Percentiles rank a stretch among this genome's conserved stretches.
These are phyloP conservation scores for Phrixothrix hirtus DNA, from an alignment of 2,888 invertebrate species.

Conservation along the genomic window DNA sequence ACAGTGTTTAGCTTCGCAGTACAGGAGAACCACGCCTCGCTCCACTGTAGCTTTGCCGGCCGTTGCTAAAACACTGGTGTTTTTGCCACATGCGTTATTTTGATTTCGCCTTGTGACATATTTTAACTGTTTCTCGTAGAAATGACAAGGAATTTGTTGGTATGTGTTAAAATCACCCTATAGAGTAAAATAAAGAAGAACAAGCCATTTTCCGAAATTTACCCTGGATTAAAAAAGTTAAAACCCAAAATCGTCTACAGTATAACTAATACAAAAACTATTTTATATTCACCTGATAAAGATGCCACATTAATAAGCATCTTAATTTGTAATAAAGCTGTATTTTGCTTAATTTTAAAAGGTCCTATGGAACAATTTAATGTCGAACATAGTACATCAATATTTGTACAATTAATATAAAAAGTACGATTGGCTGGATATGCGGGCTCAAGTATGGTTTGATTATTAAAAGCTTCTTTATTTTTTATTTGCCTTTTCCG, in stretches of 20 bases:
- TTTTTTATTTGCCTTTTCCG: not conserved
- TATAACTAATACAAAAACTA: conserved; percentile 5
- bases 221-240: too few species aligned
- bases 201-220: too few species aligned
- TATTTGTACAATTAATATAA: conserved; percentile 51
- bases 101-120: too few species aligned
- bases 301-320: conserved; percentile 47
- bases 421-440: conserved; percentile 41
- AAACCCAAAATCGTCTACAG: not conserved
- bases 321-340: conserved; percentile 48
- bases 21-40: too few species aligned
- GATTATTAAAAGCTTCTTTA: too few species aligned
- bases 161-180: too few species aligned
- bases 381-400: conserved; percentile 44
- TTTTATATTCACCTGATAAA: conserved; percentile 49
- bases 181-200: too few species aligned
- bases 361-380: conserved; percentile 51
- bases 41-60: too few species aligned
- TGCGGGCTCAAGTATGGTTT: not conserved
- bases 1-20: too few species aligned
- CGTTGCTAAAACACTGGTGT: too few species aligned
- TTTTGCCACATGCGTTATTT: too few species aligned
- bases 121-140: conserved; percentile 43
- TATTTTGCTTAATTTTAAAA: conserved; percentile 44
- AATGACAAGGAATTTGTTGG: too few species aligned